Evolutionary conservation across 1,140 invertebrate genomes (phyloP).

Genomic region (Achatina immaculata): DNA sequence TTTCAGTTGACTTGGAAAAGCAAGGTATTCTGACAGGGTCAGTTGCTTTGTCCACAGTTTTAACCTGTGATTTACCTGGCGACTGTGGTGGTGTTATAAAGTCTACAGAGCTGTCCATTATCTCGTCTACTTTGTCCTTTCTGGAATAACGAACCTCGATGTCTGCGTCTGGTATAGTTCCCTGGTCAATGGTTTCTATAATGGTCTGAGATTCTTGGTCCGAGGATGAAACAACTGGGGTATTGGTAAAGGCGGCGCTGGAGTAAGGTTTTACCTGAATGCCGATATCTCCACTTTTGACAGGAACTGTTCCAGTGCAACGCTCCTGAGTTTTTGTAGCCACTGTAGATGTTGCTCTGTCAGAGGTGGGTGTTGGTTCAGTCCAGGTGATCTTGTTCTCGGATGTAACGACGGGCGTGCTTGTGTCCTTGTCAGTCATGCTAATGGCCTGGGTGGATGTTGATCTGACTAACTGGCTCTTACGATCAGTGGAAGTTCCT

Average conservation of each 20-base stretch:
- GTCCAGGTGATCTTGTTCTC: conserved; percentile 56
- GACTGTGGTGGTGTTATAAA: conserved; percentile 24
- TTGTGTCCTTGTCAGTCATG: conserved; percentile 50
- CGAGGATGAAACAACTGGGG: conserved; percentile 17
- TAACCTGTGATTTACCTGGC: conserved; percentile 8
- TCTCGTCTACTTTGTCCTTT: neutral
- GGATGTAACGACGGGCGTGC: conserved; percentile 46
- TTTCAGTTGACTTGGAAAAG: conserved; percentile 33
- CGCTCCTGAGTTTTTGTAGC: conserved; percentile 46
- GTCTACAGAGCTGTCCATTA: conserved; percentile 2
- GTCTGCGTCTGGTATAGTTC: conserved; percentile 33
- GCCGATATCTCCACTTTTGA: conserved; percentile 42
- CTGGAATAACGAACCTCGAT: neutral
- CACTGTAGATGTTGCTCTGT: conserved; percentile 54
- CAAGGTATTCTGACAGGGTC: conserved; percentile 7
- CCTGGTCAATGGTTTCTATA: neutral
- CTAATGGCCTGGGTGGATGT: conserved; percentile 48
- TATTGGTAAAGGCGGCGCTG: conserved; percentile 47
- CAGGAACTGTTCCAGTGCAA: conserved; percentile 45
- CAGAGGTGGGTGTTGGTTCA: conserved; percentile 53
- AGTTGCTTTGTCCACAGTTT: conserved; percentile 23
- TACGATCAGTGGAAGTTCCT: conserved; percentile 50
- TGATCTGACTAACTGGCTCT: conserved; percentile 53
- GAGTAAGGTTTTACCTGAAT: conserved; percentile 48
- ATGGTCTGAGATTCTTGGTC: conserved; percentile 35